Base-by-base conservation (phyloP, 2,113 vertebrate genomes). In the Cervus canadensis region DNA sequence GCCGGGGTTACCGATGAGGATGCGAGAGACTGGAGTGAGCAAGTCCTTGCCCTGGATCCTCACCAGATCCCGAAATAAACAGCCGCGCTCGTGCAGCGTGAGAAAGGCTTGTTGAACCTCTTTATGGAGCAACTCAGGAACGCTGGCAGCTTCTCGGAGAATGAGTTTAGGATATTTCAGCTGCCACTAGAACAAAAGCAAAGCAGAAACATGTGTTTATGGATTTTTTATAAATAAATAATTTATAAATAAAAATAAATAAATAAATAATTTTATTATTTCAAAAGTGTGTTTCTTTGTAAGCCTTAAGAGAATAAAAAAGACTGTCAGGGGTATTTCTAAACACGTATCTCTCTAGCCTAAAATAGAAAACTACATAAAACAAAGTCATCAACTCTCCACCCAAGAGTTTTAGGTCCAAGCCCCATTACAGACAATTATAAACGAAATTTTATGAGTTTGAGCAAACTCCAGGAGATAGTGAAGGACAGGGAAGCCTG, bases 11-110 rank as follows among this genome's bases (percentile, higher is more conserved):
- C 99, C 99, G 85, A 99, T 99, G 94, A 99, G 99, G 95, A 99
- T 98, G 45, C 99, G 99, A 6, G 99, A 99, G 62, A 99, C 99
- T 0, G 99, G 99, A 0, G 99, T 99, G 98, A 99, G 98, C 36
- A 99, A 98, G 85, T 99, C 99, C 94, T 99, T 99, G 92, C 99
- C 99, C 87, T 99, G 99, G 96, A 99, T 98, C 40, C 99, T 99
- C 7, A 99, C 99, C 98, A 99, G 98, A 97, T 99, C 99, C 97
- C 99, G 99, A 96, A 99, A 99, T 82, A 99, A 99, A 98, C 99
- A 99, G 96, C 98, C 98, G 1, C 99, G 99, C 21, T 99, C 98
- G 64, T 97, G 98, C 81, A 99, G 98, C 14, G 98, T 98, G 95
- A 99, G 98, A 88, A 99, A 99, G 71, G 99, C 99, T 10, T 99